Evolutionary conservation across 2,888 invertebrate genomes (phyloP), one percentile per base, ranked within the genome.

Genomic region (Aspidiotus rigidus): DNA sequence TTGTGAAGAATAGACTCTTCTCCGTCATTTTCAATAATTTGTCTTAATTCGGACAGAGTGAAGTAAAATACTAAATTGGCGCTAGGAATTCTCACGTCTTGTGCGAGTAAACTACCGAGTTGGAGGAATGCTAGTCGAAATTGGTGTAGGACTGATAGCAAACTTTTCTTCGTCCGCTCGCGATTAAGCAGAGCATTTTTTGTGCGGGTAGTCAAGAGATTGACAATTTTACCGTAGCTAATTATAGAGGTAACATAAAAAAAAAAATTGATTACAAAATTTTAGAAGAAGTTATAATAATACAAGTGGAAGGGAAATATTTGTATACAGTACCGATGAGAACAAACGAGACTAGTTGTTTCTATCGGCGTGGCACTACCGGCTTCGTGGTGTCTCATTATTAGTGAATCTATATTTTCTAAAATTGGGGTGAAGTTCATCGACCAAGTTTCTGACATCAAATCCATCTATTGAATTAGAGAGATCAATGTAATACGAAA

Each of bases 161-260:
- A 59, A 54, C 81, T 78, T 6, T 84, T 83, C 76, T 90, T 90
- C 0, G 88, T 86, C 72, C 78, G 77, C 77, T 90, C 90, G 69
- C 90, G 80, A 42, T 80, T 77, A 0, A 81, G 81, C 0, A 90
- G 87, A 1, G 84, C 82, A 8, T 79, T 79, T 17, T 85, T 82
- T 70, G 84, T 84, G 60, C 82, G 79, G 0, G 85, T 85, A 39
- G 89, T 77, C 0, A 88, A 69, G 77, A 82, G 83, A 56, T 81
- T 80, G n/a, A 89, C 9, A 3, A 41, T 41, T 62, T 77, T 0
- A 84, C 76, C 15, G 41, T 64, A 64, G 16, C 64, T 64, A 15
- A 49, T 44, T 74, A 41, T 10, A 13, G 74, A 74, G 70, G 64
- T 67, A 60, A 16, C 3, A 53, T n/a, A n/a, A 11, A 62, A 39